phyloP scores from a whole-genome alignment of 2,797 vertebrate species.

The Schizothorax lantsangensis region DNA sequence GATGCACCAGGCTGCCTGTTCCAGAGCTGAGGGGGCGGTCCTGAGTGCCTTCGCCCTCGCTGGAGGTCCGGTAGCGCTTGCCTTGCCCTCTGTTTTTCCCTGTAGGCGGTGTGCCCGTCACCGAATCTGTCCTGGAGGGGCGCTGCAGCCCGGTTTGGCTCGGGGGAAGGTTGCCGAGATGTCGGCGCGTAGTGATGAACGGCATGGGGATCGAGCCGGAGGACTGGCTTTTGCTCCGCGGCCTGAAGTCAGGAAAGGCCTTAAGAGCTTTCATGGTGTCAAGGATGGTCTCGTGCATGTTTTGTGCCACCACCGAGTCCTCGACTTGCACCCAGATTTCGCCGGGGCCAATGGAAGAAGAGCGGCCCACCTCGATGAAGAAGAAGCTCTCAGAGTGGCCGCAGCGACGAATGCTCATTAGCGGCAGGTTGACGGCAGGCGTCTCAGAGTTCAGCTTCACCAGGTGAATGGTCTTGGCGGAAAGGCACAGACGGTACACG shows the following conservation, averaged over 20 bases:
- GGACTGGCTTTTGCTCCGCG: constrained; percentile 85
- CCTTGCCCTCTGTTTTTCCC: constrained; percentile 69
- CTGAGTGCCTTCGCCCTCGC: constrained; percentile 83
- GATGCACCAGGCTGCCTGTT: constrained; percentile 80
- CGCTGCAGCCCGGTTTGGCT: constrained; percentile 83
- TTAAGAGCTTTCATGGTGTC: constrained; percentile 88
- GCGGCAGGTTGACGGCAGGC: constrained; percentile 84
- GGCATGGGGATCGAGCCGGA: constrained; percentile 83
- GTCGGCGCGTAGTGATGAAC: constrained; percentile 84
- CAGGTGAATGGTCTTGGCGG: constrained; percentile 83
- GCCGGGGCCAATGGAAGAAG: constrained; percentile 84
- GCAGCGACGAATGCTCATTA: constrained; percentile 88
- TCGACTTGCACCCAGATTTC: constrained; percentile 91
- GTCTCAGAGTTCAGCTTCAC: constrained; percentile 84
- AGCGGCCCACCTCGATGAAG: constrained; percentile 88
- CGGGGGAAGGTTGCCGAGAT: constrained; percentile 80
- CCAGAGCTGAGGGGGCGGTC: constrained; percentile 81
- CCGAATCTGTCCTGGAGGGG: constrained; percentile 79
- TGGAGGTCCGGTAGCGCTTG: constrained; percentile 82
- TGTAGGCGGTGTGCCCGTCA: constrained; percentile 72
- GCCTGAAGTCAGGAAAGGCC: constrained; percentile 85
- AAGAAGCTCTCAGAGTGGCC: constrained; percentile 90
- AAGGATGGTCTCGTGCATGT: constrained; percentile 88
- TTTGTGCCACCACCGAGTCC: constrained; percentile 87
- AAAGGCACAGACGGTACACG: constrained; percentile 85